A percentile compares a stretch with the other conserved stretches of the same genome.
Conservation (phyloP, 2,797 vertebrate genomes). For the Spheniscus humboldti region DNA sequence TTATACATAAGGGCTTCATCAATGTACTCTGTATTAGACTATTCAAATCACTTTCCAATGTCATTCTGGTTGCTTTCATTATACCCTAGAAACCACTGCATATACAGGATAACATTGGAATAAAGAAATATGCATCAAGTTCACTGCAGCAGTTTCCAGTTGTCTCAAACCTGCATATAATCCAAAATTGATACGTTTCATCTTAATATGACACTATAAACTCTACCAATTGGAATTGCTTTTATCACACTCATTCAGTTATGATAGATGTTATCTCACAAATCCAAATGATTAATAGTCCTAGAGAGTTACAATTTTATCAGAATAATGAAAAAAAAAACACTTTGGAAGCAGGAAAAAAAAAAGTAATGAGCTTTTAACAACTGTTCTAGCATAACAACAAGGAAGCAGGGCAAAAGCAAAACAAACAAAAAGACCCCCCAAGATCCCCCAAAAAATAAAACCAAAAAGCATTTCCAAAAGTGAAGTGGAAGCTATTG, state of each 20-base stretch:
- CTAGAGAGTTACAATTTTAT: background rate
- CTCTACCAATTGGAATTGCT: background rate
- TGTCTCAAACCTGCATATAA: background rate
- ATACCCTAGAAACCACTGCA: background rate
- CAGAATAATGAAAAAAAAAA: background rate
- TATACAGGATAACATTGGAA: background rate
- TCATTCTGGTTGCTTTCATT: background rate
- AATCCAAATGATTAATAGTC: background rate
- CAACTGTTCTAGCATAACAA: background rate
- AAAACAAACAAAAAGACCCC: background rate
- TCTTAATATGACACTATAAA: background rate
- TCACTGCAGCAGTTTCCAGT: background rate
- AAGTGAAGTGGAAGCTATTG: background rate
- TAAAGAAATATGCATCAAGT: background rate
- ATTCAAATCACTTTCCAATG: background rate
- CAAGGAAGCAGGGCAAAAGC: background rate
- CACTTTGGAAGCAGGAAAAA: background rate
- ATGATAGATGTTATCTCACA: background rate
- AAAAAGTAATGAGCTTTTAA: background rate
- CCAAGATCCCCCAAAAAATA: background rate
- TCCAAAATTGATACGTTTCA: background rate
- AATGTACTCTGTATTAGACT: background rate
- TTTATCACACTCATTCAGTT: background rate
- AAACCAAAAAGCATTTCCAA: background rate
- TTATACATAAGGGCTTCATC: background rate